These are phyloP conservation scores for Zoroaster sp. DNA, from an alignment of 53 echinoderm and acorn worm genomes.

Conservation along the genomic window DNA sequence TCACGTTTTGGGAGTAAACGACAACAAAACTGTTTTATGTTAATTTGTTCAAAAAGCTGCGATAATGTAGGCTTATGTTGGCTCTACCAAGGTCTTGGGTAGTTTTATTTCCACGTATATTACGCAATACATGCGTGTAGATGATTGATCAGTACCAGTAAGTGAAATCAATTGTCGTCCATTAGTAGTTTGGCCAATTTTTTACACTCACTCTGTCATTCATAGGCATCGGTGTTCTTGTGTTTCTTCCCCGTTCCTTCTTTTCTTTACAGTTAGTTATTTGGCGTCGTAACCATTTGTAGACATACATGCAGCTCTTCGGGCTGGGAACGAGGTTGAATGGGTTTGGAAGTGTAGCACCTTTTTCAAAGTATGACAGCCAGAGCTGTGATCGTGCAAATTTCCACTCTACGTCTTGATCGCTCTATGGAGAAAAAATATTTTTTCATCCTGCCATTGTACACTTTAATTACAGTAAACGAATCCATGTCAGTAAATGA, in stretches of 20 bases:
- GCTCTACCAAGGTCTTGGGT: no score
- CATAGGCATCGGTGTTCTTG: conserved; percentile 61
- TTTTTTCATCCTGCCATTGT: not conserved
- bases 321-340: conserved; percentile 94
- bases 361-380: conserved; percentile 95
- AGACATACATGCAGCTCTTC: conserved; percentile 72
- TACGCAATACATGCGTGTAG: no score
- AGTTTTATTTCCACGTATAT: no score
- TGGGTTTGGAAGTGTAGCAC: conserved; percentile 94
- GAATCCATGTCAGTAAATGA: not conserved
- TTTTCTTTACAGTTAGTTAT: conserved; percentile 17
- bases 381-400: conserved; percentile 94
- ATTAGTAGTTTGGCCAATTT: not conserved
- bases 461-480: not conserved
- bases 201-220: conserved; percentile 71
- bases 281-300: conserved; percentile 64
- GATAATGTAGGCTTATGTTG: no score
- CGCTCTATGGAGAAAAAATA: conserved; percentile 64
- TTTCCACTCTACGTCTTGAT: conserved; percentile 98
- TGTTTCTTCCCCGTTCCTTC: not conserved
- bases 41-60: no score
- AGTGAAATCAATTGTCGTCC: no score
- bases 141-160: no score
- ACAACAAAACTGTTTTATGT: no score
- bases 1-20: no score